Evolutionary conservation across 2,797 vertebrate genomes (phyloP).

Genomic region (Carcharodon carcharias): DNA sequence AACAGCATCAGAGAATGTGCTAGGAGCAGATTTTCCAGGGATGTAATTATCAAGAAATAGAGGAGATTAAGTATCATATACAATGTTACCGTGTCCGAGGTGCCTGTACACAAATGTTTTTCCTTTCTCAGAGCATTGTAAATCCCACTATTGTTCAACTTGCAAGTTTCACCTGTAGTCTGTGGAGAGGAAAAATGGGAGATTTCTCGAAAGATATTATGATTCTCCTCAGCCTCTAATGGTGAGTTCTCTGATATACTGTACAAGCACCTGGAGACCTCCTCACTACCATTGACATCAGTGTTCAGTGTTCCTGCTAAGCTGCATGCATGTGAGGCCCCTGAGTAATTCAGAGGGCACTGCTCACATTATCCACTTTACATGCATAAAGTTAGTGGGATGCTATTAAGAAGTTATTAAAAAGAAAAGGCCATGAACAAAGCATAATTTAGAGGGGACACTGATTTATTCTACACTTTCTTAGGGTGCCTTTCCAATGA

Average conservation of each 20-base stretch:
- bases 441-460: neutral
- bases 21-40: neutral
- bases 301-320: neutral
- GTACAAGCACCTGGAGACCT: neutral
- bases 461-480: neutral
- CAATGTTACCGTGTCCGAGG: neutral
- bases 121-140: neutral
- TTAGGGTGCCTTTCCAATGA: neutral
- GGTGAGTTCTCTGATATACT: neutral
- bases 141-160: neutral
- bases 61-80: neutral
- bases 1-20: neutral
- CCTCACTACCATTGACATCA: too few relatives aligned
- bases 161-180: neutral
- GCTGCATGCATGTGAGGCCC: too few relatives aligned
- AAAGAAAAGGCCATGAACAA: neutral
- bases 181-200: neutral
- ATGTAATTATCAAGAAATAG: neutral
- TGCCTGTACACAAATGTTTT: neutral
- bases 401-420: neutral
- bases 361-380: neutral
- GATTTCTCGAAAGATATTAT: neutral
- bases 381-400: neutral
- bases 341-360: neutral
- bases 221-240: neutral